Evolutionary conservation across 2,888 invertebrate species (phyloP).

Genomic region (Willowsia nigromaculata): DNA sequence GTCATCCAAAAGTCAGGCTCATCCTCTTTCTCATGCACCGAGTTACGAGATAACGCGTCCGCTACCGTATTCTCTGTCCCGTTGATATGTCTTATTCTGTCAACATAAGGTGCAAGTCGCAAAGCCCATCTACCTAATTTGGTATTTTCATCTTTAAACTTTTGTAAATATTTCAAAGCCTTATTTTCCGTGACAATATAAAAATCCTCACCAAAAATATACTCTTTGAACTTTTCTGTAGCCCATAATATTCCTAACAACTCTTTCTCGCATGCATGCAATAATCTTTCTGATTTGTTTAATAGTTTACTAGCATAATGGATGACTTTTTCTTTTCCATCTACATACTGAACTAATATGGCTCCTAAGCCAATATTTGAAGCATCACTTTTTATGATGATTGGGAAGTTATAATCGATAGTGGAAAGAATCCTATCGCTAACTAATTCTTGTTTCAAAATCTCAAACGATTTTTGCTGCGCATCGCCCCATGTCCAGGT

Average conservation of each 20-base stretch:
- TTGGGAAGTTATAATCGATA: constrained; percentile 60
- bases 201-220: no score
- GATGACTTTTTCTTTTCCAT: constrained; percentile 31
- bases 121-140: no score
- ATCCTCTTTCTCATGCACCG: no score
- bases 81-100: no score
- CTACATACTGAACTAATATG: constrained; percentile 38
- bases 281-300: constrained; percentile 20
- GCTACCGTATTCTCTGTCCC: no score
- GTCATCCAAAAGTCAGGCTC: no score
- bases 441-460: constrained; percentile 44
- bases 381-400: constrained; percentile 66
- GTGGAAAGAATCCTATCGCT: constrained; percentile 29
- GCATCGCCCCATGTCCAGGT: constrained; percentile 55
- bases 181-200: constrained; percentile 65
- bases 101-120: no score
- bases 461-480: constrained; percentile 61
- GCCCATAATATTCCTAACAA: constrained; percentile 59
- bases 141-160: no score
- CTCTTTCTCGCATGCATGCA: constrained; percentile 62
- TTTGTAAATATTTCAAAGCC: constrained; percentile 61
- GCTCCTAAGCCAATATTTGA: constrained; percentile 66
- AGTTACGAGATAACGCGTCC: no score
- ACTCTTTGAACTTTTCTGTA: no score
- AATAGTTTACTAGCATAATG: constrained; percentile 54